Evolutionary conservation across 1,140 invertebrate genomes (phyloP).

Genomic region (Paraescarpia echinospica): DNA sequence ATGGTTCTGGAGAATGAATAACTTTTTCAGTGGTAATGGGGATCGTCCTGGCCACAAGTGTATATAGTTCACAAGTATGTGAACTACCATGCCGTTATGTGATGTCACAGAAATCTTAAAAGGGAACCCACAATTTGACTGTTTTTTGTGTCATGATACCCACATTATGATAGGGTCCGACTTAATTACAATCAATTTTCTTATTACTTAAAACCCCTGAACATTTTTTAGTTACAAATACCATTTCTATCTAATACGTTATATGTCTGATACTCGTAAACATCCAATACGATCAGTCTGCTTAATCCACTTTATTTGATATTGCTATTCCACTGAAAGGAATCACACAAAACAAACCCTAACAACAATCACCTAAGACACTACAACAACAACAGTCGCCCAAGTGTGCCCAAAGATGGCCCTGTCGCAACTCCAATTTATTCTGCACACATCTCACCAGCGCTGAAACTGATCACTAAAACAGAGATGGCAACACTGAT

Average conservation of each 20-base stretch:
- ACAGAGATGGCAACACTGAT: not conserved
- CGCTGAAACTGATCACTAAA: not conserved
- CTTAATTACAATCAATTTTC: not conserved
- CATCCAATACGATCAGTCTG: not conserved
- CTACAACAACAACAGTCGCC: not conserved
- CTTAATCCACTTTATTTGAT: not conserved
- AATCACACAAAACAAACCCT: not conserved
- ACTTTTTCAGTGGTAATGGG: not conserved
- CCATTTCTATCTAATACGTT: not conserved
- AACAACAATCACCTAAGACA: not conserved
- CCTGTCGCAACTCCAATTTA: not conserved
- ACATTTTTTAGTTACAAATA: not conserved
- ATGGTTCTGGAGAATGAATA: not conserved
- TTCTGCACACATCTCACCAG: not conserved
- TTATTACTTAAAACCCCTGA: not conserved
- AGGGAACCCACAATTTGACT: not conserved
- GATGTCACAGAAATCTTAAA: not conserved
- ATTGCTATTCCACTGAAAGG: not conserved
- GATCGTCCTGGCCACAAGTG: not conserved
- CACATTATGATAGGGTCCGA: not conserved
- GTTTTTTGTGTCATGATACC: not conserved
- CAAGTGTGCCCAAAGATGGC: not conserved
- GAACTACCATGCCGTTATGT: not conserved
- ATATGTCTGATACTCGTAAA: not conserved
- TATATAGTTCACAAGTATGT: not conserved